Evolutionary conservation across 2,888 invertebrate species (phyloP), one percentile per base, ranked within the genome.

Genomic region (Halictus quadricinctus): DNA sequence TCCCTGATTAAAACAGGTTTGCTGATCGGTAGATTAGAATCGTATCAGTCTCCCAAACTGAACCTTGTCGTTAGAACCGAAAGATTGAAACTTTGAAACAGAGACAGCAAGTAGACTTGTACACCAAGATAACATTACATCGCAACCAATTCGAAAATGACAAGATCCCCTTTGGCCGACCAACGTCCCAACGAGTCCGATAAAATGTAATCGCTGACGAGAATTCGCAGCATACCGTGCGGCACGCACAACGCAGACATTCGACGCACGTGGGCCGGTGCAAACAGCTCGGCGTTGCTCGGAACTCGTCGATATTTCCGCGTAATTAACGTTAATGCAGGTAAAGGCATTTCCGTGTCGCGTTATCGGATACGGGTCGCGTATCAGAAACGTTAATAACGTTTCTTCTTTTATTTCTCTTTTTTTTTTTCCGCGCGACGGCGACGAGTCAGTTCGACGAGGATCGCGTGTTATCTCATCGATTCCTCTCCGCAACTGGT

Each of bases 401-500:
- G 72, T 54, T 18, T 73, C 50, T 15, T 13, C 13, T 25, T 66
- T 76, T 73, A 36, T 36, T 36, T 2, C 2, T 4, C 2, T 5
- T 36, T 36, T 36, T 36, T 36, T 0, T 4, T 3, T 1, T 74
- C 0, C n/a, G n/a, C 36, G 66, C 66, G 36, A 29, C 64, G 18
- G n/a, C 25, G 36, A 18, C 18, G 36, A 21, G 36, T 36, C 69
- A 18, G 79, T 76, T 74, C 66, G 81, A 46, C 75, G 73, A 3
- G 21, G 18, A n/a, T 58, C 72, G 73, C 70, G 72, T 76, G 84
- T 88, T 89, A 87, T 86, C 88, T 87, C 87, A 89, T 89, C 85
- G 83, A 87, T 87, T 76, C 72, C 80, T 46, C 73, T 77, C 86
- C 77, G 84, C 82, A 87, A 85, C 86, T 87, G 88, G 87, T 89